phyloP scores from a whole-genome alignment of 2,113 vertebrate species.

The Bubo blakistoni region DNA sequence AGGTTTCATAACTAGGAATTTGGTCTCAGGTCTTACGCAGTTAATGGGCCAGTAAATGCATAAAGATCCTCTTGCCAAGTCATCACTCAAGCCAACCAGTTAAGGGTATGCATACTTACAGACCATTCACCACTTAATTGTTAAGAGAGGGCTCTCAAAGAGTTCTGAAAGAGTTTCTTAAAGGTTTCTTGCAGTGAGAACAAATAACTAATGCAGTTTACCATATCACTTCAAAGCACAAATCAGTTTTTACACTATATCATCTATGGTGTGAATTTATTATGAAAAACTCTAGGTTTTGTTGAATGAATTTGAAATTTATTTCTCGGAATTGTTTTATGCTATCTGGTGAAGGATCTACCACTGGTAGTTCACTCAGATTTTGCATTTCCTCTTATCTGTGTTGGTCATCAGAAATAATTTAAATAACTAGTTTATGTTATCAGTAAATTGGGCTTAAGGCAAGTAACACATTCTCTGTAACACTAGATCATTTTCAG shows the following conservation, averaged over 20 bases:
- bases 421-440: not conserved
- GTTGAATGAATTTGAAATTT: not conserved
- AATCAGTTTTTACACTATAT: not conserved
- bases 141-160: not conserved
- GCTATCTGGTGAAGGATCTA: not conserved
- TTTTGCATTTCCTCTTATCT: not conserved
- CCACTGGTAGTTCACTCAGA: not conserved
- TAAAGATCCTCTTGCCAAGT: not conserved
- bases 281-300: not conserved
- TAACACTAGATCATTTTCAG: not conserved
- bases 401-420: not conserved
- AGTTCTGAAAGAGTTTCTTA: not conserved
- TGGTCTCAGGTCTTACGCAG: not conserved
- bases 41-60: not conserved
- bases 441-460: not conserved
- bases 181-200: not conserved
- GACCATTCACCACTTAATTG: not conserved
- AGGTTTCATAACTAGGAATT: not conserved
- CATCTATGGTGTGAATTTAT: not conserved
- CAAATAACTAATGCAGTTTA: not conserved
- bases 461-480: not conserved
- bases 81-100: not conserved
- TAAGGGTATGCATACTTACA: not conserved
- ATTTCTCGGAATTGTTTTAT: not conserved
- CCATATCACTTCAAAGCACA: not conserved